phyloP scores from a whole-genome alignment of 2,888 invertebrate species.

The Lordiphosa andalusiaca region DNA sequence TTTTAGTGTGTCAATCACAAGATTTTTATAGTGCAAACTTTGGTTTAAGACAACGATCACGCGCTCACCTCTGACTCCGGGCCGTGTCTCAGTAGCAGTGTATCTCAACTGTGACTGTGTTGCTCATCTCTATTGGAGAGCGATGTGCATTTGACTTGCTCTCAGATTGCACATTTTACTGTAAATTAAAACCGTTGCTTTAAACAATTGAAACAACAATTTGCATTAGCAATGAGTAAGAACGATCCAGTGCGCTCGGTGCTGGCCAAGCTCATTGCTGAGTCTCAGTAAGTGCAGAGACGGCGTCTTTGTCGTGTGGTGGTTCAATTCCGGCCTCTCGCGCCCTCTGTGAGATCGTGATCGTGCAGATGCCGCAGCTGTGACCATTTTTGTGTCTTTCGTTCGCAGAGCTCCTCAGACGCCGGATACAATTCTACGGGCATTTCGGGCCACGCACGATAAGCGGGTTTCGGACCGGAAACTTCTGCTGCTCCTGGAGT shows the following conservation, averaged over 20 bases:
- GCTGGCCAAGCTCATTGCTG: constrained; percentile 66
- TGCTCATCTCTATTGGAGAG: too few species aligned
- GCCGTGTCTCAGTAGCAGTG: too few species aligned
- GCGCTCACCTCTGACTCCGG: too few species aligned
- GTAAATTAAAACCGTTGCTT: neutral
- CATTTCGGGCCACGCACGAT: constrained; percentile 74
- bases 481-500: constrained; percentile 70
- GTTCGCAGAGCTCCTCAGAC: constrained; percentile 69
- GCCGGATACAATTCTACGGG: constrained; percentile 72
- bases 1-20: too few species aligned
- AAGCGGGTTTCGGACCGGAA: constrained; percentile 62
- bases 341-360: neutral
- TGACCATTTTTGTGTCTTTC: constrained; percentile 17
- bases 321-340: constrained; percentile 1
- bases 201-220: constrained; percentile 30
- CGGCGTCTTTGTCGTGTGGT: constrained; percentile 36
- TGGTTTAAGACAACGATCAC: too few species aligned
- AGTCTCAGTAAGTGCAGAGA: constrained; percentile 66
- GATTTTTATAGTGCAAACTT: too few species aligned
- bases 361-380: neutral
- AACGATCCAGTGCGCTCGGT: constrained; percentile 67
- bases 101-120: too few species aligned
- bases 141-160: too few species aligned
- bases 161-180: neutral
- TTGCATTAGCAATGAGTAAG: constrained; percentile 30